Evolutionary conservation across 2,113 vertebrate genomes (phyloP), one percentile per base, ranked within the genome.

Genomic region (Podarcis cretensis): DNA sequence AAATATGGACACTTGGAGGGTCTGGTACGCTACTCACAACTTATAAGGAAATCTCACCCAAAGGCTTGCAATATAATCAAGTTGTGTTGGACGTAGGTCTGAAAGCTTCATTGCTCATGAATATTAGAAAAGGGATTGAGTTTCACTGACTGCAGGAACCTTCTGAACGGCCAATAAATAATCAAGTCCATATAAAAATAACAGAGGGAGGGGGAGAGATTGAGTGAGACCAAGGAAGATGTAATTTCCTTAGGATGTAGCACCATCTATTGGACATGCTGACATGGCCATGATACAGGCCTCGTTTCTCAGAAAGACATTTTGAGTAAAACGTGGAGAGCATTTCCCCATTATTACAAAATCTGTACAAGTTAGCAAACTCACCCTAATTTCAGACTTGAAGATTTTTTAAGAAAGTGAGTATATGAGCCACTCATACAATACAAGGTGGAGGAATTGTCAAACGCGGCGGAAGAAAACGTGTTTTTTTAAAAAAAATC

Each of bases 241-340:
- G 8, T 2, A 9, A 35, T 84, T 96, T 95, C 92, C 85, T 89
- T 87, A 95, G 88, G 95, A 86, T 91, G 66, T 79, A 94, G 91
- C 95, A 92, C 89, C 97, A 96, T 95, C 97, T 97, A 93, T 94
- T 97, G 97, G 96, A 88, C 89, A 85, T 0, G 57, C 1, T 0
- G 81, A n/a, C 81, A 35, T 63, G 12, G 16, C 54, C 9, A 48
- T 68, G 59, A 83, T 69, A 88, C 27, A 48, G 6, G 10, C 57
- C 2, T 18, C 9, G 0, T 66, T 84, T n/a, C 7, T 40, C 69
- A 7, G 84, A 57, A 79, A 18, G 63, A 10, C 30, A 48, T 69
- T 48, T 68, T 43, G 7, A 27, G 66, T 27, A n/a, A 59, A 76
- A 32, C 35, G 2, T 25, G 21, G 7, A 57, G 7, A 71, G 48